phyloP scores from a whole-genome alignment of 2,888 invertebrate species.

The Drosophila imparisetae region DNA sequence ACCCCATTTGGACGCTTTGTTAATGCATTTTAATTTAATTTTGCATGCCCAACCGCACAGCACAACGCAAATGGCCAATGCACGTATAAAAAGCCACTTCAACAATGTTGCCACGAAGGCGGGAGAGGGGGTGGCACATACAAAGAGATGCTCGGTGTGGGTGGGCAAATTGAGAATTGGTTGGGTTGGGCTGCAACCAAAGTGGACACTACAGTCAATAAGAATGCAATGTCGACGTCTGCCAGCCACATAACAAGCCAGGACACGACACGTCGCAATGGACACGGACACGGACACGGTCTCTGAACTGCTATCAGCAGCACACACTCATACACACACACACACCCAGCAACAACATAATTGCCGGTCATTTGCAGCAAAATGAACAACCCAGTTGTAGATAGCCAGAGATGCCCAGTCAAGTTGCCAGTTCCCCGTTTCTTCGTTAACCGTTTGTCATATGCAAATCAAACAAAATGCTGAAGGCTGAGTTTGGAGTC shows the following conservation, averaged over 20 bases:
- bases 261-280: slow-evolving; percentile 64
- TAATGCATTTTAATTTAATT: slow-evolving; percentile 82
- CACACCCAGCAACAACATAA: slow-evolving; percentile 69
- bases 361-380: slow-evolving; percentile 81
- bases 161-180: slow-evolving; percentile 14
- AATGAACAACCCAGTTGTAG: slow-evolving; percentile 61
- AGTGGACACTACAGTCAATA: slow-evolving; percentile 78
- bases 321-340: slow-evolving; percentile 38
- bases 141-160: slow-evolving; percentile 20
- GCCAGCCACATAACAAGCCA: slow-evolving; percentile 75
- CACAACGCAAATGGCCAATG: slow-evolving; percentile 59
- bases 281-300: slow-evolving; percentile 35
- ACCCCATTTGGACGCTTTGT: slow-evolving; percentile 38
- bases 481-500: slow-evolving; percentile 21
- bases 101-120: slow-evolving; percentile 57
- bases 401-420: slow-evolving; percentile 13
- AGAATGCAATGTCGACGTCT: slow-evolving; percentile 75
- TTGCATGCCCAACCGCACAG: slow-evolving; percentile 72
- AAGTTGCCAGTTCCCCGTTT: slow-evolving; percentile 2
- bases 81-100: slow-evolving; percentile 54
- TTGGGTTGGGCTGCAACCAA: slow-evolving; percentile 45
- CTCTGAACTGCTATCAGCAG: slow-evolving; percentile 54
- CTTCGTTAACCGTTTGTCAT: slow-evolving; percentile 59
- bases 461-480: slow-evolving; percentile 75
- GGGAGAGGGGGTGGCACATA: slow-evolving; percentile 4